phyloP scores from a whole-genome alignment of 2,797 vertebrate species.

The Siniperca obscura region DNA sequence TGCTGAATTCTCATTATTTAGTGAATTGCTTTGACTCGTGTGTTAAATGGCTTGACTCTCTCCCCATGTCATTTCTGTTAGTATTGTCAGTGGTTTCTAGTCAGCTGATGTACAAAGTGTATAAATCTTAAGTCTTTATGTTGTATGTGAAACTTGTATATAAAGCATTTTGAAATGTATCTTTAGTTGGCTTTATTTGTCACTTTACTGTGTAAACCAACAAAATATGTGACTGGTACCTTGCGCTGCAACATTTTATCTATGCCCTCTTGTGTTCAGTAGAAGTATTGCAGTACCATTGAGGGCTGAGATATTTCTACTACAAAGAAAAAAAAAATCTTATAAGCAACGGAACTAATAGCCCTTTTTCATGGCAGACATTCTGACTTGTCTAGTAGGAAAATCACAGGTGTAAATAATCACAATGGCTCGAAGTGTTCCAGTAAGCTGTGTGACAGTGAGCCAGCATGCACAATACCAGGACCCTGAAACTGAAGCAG shows the following conservation, averaged over 20 bases:
- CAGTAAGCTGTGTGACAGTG: too few species aligned
- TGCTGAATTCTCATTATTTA: constrained; percentile 70
- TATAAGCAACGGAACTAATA: not conserved
- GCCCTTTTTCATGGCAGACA: not conserved
- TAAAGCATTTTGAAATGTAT: constrained; percentile 87
- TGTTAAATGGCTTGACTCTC: constrained; percentile 83
- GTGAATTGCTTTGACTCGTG: constrained; percentile 75
- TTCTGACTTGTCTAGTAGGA: not conserved
- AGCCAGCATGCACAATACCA: not conserved
- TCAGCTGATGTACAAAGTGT: constrained; percentile 87
- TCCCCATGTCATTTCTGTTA: constrained; percentile 77
- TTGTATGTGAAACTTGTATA: constrained; percentile 85
- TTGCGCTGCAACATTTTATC: not conserved
- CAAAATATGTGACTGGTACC: not conserved
- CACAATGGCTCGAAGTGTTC: too few species aligned
- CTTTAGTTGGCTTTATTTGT: not conserved
- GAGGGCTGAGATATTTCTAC: not conserved
- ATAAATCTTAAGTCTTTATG: constrained; percentile 84
- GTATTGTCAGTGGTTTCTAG: constrained; percentile 84
- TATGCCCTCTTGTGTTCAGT: constrained; percentile 26
- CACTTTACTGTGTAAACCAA: not conserved
- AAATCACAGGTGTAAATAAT: not conserved
- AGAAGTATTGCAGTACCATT: not conserved
- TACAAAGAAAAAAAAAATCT: not conserved
- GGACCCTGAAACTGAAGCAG: not conserved